These are phyloP conservation scores for Echinometra lucunter DNA, from an alignment of 53 echinoderm and acorn worm genomes.

Conservation along the genomic window DNA sequence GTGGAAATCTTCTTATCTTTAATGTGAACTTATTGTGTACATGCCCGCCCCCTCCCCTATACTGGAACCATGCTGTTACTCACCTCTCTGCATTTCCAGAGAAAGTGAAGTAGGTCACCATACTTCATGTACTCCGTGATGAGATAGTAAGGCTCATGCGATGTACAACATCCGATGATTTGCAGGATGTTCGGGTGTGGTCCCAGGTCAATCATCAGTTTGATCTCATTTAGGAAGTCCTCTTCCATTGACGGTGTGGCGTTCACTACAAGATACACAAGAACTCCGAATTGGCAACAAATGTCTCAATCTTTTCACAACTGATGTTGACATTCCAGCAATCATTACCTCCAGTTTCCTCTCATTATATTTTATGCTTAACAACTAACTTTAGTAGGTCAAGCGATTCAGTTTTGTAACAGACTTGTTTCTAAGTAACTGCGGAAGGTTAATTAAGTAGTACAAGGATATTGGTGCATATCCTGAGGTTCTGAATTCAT, in stretches of 20 bases:
- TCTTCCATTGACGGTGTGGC: slow-evolving; percentile 75
- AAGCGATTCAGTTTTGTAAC: too few relatives aligned
- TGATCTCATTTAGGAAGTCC: slow-evolving; percentile 78
- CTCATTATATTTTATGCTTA: too few relatives aligned
- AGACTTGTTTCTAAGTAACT: too few relatives aligned
- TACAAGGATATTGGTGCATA: too few relatives aligned
- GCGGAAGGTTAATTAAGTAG: too few relatives aligned
- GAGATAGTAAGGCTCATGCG: slow-evolving; percentile 88
- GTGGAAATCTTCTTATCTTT: too few relatives aligned
- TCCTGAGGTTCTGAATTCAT: too few relatives aligned
- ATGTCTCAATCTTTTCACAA: too few relatives aligned
- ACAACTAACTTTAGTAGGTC: too few relatives aligned
- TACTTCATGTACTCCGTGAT: slow-evolving; percentile 97
- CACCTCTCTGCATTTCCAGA: slow-evolving; percentile 87
- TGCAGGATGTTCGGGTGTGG: slow-evolving; percentile 85
- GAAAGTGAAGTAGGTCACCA: slow-evolving; percentile 90
- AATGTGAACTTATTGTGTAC: too few relatives aligned
- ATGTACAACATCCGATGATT: slow-evolving; percentile 85
- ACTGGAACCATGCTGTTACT: background rate
- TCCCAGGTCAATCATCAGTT: slow-evolving; percentile 90
- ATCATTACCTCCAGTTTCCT: background rate
- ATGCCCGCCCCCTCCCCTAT: too few relatives aligned
- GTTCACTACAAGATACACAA: slow-evolving; percentile 60
- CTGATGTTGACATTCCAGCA: background rate
- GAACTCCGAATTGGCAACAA: background rate